These are phyloP conservation scores for Leptonema lineaticorne DNA, from an alignment of 1,140 invertebrate genomes.

Conservation along the genomic window DNA sequence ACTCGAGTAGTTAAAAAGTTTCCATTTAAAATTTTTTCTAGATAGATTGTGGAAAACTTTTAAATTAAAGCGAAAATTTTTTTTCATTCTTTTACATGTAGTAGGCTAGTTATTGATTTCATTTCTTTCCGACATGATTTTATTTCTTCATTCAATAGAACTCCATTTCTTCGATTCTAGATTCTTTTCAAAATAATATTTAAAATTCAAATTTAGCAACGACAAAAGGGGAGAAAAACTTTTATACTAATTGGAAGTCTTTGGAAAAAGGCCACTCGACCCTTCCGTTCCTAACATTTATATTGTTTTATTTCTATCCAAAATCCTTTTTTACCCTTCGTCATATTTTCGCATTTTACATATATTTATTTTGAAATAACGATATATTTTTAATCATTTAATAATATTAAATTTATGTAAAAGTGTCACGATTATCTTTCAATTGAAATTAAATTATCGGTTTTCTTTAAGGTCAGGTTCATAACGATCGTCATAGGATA, in stretches of 20 bases:
- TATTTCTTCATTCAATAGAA: too few relatives aligned
- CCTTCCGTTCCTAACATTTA: slow-evolving; percentile 20
- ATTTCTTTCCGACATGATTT: not conserved
- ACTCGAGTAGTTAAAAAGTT: too few relatives aligned
- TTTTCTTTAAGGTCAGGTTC: slow-evolving; percentile 74
- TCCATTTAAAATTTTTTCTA: too few relatives aligned
- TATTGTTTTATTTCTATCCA: slow-evolving; percentile 1
- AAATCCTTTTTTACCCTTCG: slow-evolving; percentile 22
- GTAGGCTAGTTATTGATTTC: too few relatives aligned
- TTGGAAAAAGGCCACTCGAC: not conserved
- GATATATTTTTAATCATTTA: not conserved
- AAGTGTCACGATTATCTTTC: too few relatives aligned
- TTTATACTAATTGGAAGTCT: slow-evolving; percentile 31
- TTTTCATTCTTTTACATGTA: too few relatives aligned
- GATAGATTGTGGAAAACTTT: not conserved
- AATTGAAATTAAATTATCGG: too few relatives aligned
- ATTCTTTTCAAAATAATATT: slow-evolving; percentile 22
- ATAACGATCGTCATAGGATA: slow-evolving; percentile 75
- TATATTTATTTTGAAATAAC: too few relatives aligned
- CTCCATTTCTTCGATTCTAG: not conserved
- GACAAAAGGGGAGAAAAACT: slow-evolving; percentile 16
- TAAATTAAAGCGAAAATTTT: too few relatives aligned
- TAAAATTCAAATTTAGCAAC: slow-evolving; percentile 22
- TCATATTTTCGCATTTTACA: too few relatives aligned
- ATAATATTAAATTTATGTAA: not conserved